Percentiles rank a stretch among this genome's conserved stretches.
Evolutionary conservation across 1,140 invertebrate species (phyloP).

Genomic region (Macrosteles quadrilineatus): DNA sequence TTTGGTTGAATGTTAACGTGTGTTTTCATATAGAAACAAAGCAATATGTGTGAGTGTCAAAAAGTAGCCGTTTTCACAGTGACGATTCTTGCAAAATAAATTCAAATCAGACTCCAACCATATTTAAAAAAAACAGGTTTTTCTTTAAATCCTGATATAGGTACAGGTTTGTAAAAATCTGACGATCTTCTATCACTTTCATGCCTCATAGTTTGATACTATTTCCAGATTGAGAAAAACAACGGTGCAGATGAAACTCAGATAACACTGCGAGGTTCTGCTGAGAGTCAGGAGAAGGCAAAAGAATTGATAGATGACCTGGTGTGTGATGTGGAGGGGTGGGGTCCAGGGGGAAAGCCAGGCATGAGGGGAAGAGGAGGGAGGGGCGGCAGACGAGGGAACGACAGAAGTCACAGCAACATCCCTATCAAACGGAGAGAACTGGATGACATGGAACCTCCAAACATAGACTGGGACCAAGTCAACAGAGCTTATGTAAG

Average conservation of each 20-base stretch:
- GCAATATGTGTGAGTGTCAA: too few relatives aligned
- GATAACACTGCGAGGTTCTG: conserved; percentile 50
- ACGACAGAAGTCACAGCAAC: not conserved
- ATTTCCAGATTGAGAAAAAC: conserved; percentile 13
- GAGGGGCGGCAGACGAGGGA: not conserved
- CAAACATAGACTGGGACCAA: conserved; percentile 50
- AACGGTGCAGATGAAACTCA: not conserved
- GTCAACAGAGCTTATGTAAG: conserved; percentile 47
- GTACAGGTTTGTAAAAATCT: too few relatives aligned
- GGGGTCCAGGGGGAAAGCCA: conserved; percentile 10
- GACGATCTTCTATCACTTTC: too few relatives aligned
- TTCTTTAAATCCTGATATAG: too few relatives aligned
- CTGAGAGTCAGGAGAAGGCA: conserved; percentile 55
- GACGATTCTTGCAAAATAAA: too few relatives aligned
- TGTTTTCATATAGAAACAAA: too few relatives aligned
- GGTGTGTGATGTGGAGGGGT: conserved; percentile 36
- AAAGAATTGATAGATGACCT: conserved; percentile 56
- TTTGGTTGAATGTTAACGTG: too few relatives aligned
- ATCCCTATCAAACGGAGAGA: not conserved
- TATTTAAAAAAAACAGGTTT: too few relatives aligned
- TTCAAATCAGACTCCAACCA: too few relatives aligned
- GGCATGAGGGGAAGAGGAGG: not conserved
- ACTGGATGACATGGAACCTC: conserved; percentile 4
- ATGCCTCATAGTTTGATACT: too few relatives aligned
- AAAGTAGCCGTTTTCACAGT: too few relatives aligned